Evolutionary conservation across 1,140 invertebrate species (phyloP).

Genomic region (Papilio dardanus): DNA sequence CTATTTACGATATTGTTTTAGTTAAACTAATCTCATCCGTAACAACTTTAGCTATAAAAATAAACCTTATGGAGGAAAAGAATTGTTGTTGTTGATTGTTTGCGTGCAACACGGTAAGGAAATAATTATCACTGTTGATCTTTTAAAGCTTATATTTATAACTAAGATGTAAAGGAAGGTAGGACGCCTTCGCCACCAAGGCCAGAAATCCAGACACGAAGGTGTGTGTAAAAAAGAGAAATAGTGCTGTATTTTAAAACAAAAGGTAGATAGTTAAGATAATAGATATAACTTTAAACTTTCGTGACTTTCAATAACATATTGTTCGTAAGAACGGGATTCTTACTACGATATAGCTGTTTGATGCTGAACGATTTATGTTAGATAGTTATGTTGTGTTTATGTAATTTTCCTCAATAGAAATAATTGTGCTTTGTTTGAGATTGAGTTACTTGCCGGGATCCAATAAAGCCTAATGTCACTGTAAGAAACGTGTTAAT

Average conservation of each 20-base stretch:
- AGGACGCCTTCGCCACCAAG: no score
- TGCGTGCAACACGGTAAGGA: constrained; percentile 71
- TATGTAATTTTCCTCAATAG: constrained; percentile 49
- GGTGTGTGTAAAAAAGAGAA: no score
- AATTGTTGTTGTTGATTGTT: constrained; percentile 67
- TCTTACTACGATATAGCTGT: no score
- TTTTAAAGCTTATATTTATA: background rate
- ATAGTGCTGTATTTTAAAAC: no score
- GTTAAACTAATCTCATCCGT: constrained; percentile 63
- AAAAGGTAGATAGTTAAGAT: no score
- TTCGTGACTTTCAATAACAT: no score
- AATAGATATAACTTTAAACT: no score
- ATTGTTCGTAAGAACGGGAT: no score
- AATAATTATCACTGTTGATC: constrained; percentile 54
- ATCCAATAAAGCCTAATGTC: constrained; percentile 65
- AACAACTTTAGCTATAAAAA: constrained; percentile 67
- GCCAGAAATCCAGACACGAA: no score
- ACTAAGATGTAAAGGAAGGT: background rate
- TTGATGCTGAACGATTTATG: no score
- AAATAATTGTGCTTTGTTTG: constrained; percentile 53
- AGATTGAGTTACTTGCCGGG: constrained; percentile 55
- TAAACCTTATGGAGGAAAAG: constrained; percentile 61
- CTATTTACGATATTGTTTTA: constrained; percentile 59
- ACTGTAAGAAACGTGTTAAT: constrained; percentile 67
- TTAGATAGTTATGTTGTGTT: constrained; percentile 38